Conservation (phyloP, 2,888 invertebrate species). For the Rhagium mordax region DNA sequence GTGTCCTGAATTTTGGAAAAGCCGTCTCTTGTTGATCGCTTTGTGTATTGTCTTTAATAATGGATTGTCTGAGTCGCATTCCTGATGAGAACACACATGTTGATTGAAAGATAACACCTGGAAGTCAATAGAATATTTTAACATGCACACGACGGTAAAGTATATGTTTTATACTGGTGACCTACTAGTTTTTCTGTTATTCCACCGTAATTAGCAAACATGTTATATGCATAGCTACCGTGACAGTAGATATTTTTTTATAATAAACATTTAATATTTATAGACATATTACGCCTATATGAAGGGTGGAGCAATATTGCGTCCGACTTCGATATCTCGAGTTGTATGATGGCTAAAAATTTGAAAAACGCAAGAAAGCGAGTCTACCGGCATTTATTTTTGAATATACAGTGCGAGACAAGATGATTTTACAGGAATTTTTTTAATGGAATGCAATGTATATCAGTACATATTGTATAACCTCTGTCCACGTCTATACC, state of each 20-base stretch:
- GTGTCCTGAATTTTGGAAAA: conserved; percentile 45
- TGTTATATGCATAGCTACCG: background rate
- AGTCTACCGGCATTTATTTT: too few relatives aligned
- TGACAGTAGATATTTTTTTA: background rate
- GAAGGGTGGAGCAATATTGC: too few relatives aligned
- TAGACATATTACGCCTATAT: too few relatives aligned
- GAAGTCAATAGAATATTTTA: conserved; percentile 20
- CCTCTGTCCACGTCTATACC: too few relatives aligned
- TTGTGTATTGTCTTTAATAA: conserved; percentile 58
- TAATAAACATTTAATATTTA: too few relatives aligned
- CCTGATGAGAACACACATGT: conserved; percentile 65
- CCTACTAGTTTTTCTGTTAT: conserved; percentile 24
- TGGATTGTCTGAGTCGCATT: conserved; percentile 60
- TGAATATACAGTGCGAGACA: too few relatives aligned
- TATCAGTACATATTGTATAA: too few relatives aligned
- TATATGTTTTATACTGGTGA: conserved; percentile 23
- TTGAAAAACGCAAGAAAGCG: too few relatives aligned
- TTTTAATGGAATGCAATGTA: too few relatives aligned
- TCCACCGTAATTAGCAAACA: background rate
- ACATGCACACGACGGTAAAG: conserved; percentile 32
- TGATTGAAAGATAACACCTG: conserved; percentile 59
- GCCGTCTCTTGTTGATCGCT: conserved; percentile 37
- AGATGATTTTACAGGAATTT: too few relatives aligned
- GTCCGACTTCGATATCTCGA: too few relatives aligned
- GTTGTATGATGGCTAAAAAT: too few relatives aligned